Evolutionary conservation across 2,113 vertebrate species (phyloP), one percentile per base, ranked within the genome.

Genomic region (Mormyrus iriodes): DNA sequence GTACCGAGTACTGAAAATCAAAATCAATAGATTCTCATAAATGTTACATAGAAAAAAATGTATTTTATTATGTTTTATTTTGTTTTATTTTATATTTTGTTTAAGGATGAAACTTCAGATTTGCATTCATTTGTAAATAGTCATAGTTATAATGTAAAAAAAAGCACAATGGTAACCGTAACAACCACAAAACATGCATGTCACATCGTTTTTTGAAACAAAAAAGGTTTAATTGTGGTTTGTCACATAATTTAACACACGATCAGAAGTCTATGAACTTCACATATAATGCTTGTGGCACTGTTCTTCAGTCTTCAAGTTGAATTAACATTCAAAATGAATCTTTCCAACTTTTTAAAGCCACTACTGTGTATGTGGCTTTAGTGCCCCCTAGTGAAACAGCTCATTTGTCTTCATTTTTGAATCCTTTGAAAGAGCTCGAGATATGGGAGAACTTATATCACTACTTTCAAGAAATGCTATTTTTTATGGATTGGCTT

Each of bases 401-500:
- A 73, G 65, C 6, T 21, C 12, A 17, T 73, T 46, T 55, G 10
- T 46, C 48, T 51, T 53, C 44, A 21, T 19, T 82, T n/a, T 35
- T 19, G 49, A 24, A 19, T 53, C 49, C 31, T 82, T 88, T 44
- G 24, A 86, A 86, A 31, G 10, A 61, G 44, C n/a, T 24, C 51
- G 7, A 89, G 53, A 89, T 55, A 42, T 55, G 88, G 53, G 73
- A 89, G 88, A 89, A 44, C 69, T 42, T 89, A 89, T 19, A 89
- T 85, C 86, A 89, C 55, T 69, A 88, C 88, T 89, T 90, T 82
- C 89, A 89, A 88, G 49, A 88, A 91, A 88, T 73, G 90, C 86
- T n/a, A 69, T 69, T 58, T 82, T 88, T 90, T 91, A 73, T 35
- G 73, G 73, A 69, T 86, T 49, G 52, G 89, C 61, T 49, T 42